Conservation (phyloP, 2,113 vertebrate genomes). For the Motacilla tschutschensis region DNA sequence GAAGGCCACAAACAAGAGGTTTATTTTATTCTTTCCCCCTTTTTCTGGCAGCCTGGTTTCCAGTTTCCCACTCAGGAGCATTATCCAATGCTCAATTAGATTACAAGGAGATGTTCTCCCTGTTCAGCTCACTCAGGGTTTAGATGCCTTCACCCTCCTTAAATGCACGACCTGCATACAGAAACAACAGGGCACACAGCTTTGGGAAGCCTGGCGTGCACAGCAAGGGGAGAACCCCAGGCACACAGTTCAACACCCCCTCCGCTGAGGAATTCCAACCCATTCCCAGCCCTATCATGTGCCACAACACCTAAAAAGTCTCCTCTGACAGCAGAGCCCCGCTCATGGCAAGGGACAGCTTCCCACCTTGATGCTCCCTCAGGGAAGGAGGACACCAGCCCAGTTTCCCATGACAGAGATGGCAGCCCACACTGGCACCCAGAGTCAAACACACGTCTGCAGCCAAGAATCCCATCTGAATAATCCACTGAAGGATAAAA, state of each 20-base stretch:
- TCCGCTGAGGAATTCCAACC: background rate
- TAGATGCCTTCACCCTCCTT: background rate
- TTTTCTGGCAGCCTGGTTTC: background rate
- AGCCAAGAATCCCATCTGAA: conserved; percentile 28
- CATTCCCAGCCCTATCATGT: background rate
- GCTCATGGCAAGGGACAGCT: background rate
- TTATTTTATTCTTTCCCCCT: background rate
- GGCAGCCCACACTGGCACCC: background rate
- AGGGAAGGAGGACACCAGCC: background rate
- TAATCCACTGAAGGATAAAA: conserved; percentile 27
- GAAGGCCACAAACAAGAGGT: fast-evolving
- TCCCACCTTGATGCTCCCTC: background rate
- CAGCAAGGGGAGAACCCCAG: background rate
- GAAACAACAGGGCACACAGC: background rate
- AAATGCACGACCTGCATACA: background rate
- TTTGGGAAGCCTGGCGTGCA: background rate
- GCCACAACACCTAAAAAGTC: background rate
- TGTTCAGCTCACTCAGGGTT: background rate
- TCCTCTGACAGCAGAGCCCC: background rate
- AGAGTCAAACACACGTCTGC: background rate
- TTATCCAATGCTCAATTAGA: background rate
- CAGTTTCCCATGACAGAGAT: background rate
- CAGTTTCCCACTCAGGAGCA: background rate
- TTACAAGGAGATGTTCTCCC: background rate
- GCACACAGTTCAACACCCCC: background rate